Percentiles rank a stretch among this genome's conserved stretches.
Conservation (phyloP, 2,797 vertebrate species). For the Mastacembelus armatus region DNA sequence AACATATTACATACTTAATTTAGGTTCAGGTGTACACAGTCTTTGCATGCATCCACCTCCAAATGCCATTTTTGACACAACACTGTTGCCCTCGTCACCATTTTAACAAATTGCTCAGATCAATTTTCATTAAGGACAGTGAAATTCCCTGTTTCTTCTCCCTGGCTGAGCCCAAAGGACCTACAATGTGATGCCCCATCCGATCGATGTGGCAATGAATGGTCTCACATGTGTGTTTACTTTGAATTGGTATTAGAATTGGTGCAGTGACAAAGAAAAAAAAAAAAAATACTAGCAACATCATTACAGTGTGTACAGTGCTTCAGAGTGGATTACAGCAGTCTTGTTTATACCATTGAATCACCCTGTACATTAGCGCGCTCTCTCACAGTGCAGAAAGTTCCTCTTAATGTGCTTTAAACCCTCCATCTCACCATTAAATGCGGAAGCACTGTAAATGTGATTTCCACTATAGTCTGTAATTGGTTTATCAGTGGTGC, state of each 20-base stretch:
- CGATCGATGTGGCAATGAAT: slow-evolving; percentile 32
- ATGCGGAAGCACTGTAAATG: slow-evolving; percentile 5
- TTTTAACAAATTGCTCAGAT: slow-evolving; percentile 66
- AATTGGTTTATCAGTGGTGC: slow-evolving; percentile 36
- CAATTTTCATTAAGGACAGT: slow-evolving; percentile 58
- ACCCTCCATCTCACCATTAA: slow-evolving; percentile 24
- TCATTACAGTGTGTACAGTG: slow-evolving; percentile 26
- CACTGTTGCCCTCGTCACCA: slow-evolving; percentile 42
- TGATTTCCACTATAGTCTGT: slow-evolving; percentile 36
- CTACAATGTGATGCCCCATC: slow-evolving; percentile 50
- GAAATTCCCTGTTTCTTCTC: slow-evolving; percentile 47
- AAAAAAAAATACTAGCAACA: slow-evolving; percentile 30
- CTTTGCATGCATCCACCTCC: slow-evolving; percentile 33
- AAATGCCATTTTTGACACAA: slow-evolving; percentile 51
- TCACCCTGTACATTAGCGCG: slow-evolving; percentile 35
- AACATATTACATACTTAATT: slow-evolving; percentile 62
- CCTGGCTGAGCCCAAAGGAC: slow-evolving; percentile 44
- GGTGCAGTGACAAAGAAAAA: slow-evolving; percentile 44
- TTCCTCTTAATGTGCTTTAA: slow-evolving; percentile 51
- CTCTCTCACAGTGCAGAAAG: slow-evolving; percentile 31
- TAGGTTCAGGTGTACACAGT: slow-evolving; percentile 40
- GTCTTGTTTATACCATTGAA: slow-evolving; percentile 47
- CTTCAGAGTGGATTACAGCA: slow-evolving; percentile 33
- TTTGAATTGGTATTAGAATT: slow-evolving; percentile 53
- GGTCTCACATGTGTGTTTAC: slow-evolving; percentile 15